Evolutionary conservation across 2,113 vertebrate species (phyloP).

Genomic region (Oncorhynchus nerka): DNA sequence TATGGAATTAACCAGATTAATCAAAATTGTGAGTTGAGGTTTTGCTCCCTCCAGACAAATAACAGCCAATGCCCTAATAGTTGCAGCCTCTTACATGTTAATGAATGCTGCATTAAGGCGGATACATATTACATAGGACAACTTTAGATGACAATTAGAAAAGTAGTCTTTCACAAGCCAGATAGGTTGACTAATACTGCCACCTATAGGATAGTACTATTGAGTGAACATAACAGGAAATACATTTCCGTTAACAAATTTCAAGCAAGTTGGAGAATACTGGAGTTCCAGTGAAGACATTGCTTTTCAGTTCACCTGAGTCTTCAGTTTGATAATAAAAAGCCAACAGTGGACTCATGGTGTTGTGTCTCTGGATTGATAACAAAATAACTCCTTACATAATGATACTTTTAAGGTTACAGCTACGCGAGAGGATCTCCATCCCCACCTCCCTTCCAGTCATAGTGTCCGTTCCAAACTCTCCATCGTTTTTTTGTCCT

Average conservation of each 20-base stretch:
- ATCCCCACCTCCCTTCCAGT: not conserved
- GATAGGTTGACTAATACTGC: not conserved
- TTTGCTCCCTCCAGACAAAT: not conserved
- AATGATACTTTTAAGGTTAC: not conserved
- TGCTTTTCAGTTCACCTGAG: slow-evolving; percentile 13
- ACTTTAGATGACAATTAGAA: too few relatives aligned
- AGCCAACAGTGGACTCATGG: not conserved
- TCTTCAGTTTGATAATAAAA: not conserved
- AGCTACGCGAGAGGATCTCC: not conserved
- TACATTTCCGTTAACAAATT: not conserved
- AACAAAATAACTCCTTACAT: not conserved
- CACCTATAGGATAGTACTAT: not conserved
- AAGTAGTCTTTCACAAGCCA: not conserved
- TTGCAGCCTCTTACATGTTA: not conserved
- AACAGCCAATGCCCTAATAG: not conserved
- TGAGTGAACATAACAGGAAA: not conserved
- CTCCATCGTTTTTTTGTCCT: not conserved
- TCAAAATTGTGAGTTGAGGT: not conserved
- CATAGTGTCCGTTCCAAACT: not conserved
- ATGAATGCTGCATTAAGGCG: not conserved
- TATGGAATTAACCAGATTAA: not conserved
- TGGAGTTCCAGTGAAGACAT: slow-evolving; percentile 12
- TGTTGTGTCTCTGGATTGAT: not conserved
- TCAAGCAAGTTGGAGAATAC: slow-evolving; percentile 1
- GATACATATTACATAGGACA: not conserved